Conservation (phyloP, 2,888 invertebrate species). For the Xestia xanthographa region DNA sequence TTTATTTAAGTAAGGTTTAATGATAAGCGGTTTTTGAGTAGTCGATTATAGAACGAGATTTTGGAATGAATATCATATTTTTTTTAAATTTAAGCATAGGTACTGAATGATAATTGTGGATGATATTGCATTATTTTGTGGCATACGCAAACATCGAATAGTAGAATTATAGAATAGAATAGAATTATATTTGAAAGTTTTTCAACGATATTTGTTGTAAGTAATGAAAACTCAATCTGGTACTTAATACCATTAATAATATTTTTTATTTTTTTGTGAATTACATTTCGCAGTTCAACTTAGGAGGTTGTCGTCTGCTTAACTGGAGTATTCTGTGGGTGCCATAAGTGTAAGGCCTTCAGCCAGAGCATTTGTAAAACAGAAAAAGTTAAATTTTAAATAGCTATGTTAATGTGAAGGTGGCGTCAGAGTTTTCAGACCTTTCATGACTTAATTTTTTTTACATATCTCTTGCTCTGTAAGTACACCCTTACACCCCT, state of each 20-base stretch:
- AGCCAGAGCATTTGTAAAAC: background rate
- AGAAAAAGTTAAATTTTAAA: background rate
- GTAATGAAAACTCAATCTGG: background rate
- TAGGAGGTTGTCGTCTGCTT: no score
- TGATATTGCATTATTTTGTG: background rate
- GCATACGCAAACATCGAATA: background rate
- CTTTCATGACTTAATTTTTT: background rate
- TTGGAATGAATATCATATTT: no score
- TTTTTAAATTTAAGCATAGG: background rate
- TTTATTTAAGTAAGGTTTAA: conserved; percentile 5
- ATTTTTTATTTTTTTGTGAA: no score
- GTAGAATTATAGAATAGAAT: no score
- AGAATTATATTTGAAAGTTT: background rate
- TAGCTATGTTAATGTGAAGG: background rate
- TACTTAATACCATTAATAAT: background rate
- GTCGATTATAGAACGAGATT: background rate
- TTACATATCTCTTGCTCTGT: no score
- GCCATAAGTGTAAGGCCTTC: no score
- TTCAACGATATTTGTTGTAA: background rate
- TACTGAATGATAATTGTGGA: background rate
- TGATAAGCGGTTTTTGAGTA: conserved; percentile 16
- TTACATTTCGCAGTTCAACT: no score
- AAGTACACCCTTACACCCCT: no score
- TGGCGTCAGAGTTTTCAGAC: background rate
- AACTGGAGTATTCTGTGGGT: no score